Base-by-base conservation (phyloP, 2,888 invertebrate genomes). In the Limnephilus rhombicus region DNA sequence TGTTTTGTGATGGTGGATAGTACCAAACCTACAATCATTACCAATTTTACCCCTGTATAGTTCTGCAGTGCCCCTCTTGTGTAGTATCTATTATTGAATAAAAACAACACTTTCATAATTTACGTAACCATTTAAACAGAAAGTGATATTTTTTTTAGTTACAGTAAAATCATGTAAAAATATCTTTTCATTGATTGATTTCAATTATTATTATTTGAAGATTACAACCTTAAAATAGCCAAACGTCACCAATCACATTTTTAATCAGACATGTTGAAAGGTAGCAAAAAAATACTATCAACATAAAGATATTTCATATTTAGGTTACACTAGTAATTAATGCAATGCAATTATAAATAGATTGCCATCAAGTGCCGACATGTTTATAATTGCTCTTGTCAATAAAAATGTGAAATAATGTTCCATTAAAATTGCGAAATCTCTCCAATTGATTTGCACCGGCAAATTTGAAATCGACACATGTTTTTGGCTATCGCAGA, bases 371-470 rank as follows among this genome's bases (percentile, higher is more conserved):
- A 7, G 68, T 24, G 68, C n/a, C 68, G 68, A 68, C 68, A 68
- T 68, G 68, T 68, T 68, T n/a, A 68, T 68, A 68, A 68, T 68
- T 68, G 68, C n/a, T 68, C 68, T 68, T 68, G 68, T 68, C 68
- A 68, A 68, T 68, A 68, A 53, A 53, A 68, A 68, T 24, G 7
- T 9, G 68, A 68, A 68, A 24, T 24, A 68, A 68, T 68, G n/a
- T 68, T 68, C 24, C n/a, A 68, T 68, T 68, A 68, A 68, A 68
- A 68, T 68, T 68, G 68, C n/a, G 11, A 68, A 68, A 68, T 68
- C 68, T 68, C 24, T 68, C 24, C 68, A n/a, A 68, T 68, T 68
- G 68, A 68, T 68, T 68, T 68, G 68, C 68, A 68, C 24, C 24
- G 68, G 68, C 53, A n/a, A 68, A 9, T 68, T 68, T 68, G 68